Percentiles rank a stretch among this genome's conserved stretches.
Evolutionary conservation across 2,113 vertebrate species (phyloP).

Genomic region (Hymenochirus boettgeri): DNA sequence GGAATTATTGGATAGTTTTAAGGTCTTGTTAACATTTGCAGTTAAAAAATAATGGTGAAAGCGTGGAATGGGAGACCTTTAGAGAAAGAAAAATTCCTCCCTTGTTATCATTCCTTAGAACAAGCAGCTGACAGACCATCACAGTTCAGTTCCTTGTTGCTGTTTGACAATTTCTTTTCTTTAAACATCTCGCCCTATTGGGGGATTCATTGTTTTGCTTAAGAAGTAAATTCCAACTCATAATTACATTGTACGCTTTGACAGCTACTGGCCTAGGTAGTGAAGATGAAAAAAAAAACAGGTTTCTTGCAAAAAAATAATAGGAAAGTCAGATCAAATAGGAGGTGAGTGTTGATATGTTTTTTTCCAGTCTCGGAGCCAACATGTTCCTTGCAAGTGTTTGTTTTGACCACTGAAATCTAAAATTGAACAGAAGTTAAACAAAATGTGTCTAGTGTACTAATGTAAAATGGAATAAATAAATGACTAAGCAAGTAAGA

Average conservation of each 20-base stretch:
- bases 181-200: neutral
- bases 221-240: neutral
- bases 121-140: neutral
- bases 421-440: neutral
- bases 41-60: no score
- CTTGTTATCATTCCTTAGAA: neutral
- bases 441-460: neutral
- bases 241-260: neutral
- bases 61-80: no score
- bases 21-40: no score
- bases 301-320: neutral
- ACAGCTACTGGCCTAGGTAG: conserved; percentile 4
- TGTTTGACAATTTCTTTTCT: neutral
- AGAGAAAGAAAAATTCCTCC: no score
- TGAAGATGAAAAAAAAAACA: conserved; percentile 2
- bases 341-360: no score
- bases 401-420: conserved; percentile 6
- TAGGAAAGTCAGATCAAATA: conserved; percentile 3
- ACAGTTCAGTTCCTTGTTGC: neutral
- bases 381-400: neutral
- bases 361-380: no score
- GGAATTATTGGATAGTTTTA: no score
- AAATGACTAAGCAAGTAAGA: no score
- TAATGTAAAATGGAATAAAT: no score
- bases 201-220: neutral